Base-by-base conservation (phyloP, 2,888 invertebrate genomes). In the Lepetodrilus schrolli region DNA sequence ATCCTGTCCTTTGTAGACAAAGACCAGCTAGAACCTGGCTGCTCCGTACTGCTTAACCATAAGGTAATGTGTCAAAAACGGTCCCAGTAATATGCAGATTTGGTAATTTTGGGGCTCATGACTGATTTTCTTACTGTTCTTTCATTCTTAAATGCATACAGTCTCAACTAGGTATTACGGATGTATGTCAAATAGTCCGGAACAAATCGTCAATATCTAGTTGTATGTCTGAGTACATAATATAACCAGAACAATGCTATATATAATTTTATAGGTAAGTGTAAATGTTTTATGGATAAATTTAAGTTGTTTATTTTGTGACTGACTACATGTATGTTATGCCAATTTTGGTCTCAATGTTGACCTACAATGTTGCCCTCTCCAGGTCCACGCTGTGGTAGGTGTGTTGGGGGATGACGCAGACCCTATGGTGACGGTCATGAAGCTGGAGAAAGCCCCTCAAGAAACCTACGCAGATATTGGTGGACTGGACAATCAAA, bases 341-440 rank as follows among this genome's bases (percentile, higher is more conserved):
- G n/a, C n/a, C n/a, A n/a, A n/a, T n/a, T n/a, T n/a, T n/a, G n/a
- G n/a, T n/a, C n/a, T n/a, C n/a, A n/a, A n/a, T n/a, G n/a, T n/a
- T n/a, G n/a, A n/a, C n/a, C n/a, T n/a, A n/a, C n/a, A n/a, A n/a
- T n/a, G n/a, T n/a, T n/a, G n/a, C n/a, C n/a, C n/a, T n/a, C n/a
- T n/a, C 69, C 78, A 94, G 94, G 98, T 98, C 0, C 98, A 99
- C 92, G 98, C 98, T 65, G 98, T 99, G n/a, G 98, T 99, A 36
- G 99, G 99, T 72, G 98, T 99, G 0, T 91, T 99, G n/a, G 95
- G 97, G 26, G 99, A 99, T 92, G 99, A 99, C 89, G 99, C 98
- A 10, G 99, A 99, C 92, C 99, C 99, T 3, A 99, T 99, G 99
- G 99, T 99, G 1, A 99, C 98, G 10, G 99, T 99, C 0, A 99